Evolutionary conservation across 1,140 invertebrate species (phyloP).

Genomic region (Bombus fervidus): DNA sequence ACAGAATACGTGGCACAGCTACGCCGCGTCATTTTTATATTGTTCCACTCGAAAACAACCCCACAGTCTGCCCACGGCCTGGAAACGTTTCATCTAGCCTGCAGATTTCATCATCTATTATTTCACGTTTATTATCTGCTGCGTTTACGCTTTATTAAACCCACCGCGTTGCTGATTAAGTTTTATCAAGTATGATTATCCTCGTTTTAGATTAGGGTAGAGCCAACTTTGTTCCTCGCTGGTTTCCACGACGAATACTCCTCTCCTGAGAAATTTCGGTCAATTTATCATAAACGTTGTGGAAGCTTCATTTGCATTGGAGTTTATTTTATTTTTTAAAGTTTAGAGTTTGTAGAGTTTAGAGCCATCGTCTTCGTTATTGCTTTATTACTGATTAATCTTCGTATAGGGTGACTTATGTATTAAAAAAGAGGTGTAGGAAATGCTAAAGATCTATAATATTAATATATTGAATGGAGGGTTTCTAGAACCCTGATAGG

Average conservation of each 20-base stretch:
- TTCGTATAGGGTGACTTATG: too few relatives aligned
- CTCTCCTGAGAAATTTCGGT: not conserved
- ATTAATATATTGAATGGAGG: too few relatives aligned
- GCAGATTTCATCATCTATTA: constrained; percentile 33
- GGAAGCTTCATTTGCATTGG: too few relatives aligned
- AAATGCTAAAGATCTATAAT: too few relatives aligned
- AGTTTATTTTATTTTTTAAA: too few relatives aligned
- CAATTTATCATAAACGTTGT: not conserved
- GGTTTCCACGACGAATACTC: not conserved
- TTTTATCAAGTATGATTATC: not conserved
- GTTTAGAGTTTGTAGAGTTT: too few relatives aligned
- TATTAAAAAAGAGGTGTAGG: too few relatives aligned
- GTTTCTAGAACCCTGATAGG: too few relatives aligned
- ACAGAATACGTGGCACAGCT: not conserved
- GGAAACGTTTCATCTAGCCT: constrained; percentile 8
- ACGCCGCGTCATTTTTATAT: constrained; percentile 45
- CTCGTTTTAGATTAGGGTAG: not conserved
- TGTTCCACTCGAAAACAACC: constrained; percentile 24
- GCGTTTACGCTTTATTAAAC: constrained; percentile 33
- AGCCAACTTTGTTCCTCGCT: not conserved
- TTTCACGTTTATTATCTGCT: constrained; percentile 35
- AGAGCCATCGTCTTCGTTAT: too few relatives aligned
- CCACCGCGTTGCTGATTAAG: constrained; percentile 9
- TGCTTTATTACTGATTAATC: too few relatives aligned
- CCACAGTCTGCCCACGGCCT: constrained; percentile 6